A percentile compares a stretch with the other conserved stretches of the same genome.
Conservation (phyloP, 2,113 vertebrate genomes). For the Pluvialis apricaria region DNA sequence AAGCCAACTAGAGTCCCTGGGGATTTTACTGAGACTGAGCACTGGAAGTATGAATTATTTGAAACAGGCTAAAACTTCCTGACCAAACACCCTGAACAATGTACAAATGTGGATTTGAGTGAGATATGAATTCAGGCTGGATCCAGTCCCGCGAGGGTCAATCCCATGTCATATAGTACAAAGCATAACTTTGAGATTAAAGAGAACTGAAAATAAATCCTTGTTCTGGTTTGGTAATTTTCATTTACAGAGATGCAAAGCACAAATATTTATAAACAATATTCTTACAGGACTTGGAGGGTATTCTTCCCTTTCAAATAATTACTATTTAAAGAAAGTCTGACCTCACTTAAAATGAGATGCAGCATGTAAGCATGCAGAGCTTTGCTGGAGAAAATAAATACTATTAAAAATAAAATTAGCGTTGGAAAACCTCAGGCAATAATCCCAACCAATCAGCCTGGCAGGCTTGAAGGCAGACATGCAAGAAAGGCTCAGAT, state of each 20-base stretch:
- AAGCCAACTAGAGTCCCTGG: background rate
- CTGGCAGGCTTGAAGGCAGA: background rate
- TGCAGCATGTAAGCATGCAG: background rate
- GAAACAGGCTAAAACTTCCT: background rate
- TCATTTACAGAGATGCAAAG: background rate
- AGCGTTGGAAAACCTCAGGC: background rate
- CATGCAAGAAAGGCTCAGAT: background rate
- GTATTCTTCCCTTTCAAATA: conserved; percentile 23
- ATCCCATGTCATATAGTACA: background rate
- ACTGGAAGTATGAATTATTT: background rate
- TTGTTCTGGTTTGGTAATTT: conserved; percentile 29
- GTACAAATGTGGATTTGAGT: background rate
- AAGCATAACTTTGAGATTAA: background rate
- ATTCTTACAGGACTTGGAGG: background rate
- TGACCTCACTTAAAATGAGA: conserved; percentile 25
- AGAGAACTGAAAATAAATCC: background rate
- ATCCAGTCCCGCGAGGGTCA: background rate
- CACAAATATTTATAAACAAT: conserved; percentile 43
- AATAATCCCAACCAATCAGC: background rate
- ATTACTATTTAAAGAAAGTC: conserved; percentile 48
- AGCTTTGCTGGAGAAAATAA: conserved; percentile 38
- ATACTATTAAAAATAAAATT: conserved; percentile 11
- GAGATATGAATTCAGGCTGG: background rate
- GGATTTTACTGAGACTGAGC: background rate
- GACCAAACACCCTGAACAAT: background rate